Percentiles rank a stretch among this genome's conserved stretches.
Conservation (phyloP, 2,797 vertebrate genomes). For the Ceyx erithaca region DNA sequence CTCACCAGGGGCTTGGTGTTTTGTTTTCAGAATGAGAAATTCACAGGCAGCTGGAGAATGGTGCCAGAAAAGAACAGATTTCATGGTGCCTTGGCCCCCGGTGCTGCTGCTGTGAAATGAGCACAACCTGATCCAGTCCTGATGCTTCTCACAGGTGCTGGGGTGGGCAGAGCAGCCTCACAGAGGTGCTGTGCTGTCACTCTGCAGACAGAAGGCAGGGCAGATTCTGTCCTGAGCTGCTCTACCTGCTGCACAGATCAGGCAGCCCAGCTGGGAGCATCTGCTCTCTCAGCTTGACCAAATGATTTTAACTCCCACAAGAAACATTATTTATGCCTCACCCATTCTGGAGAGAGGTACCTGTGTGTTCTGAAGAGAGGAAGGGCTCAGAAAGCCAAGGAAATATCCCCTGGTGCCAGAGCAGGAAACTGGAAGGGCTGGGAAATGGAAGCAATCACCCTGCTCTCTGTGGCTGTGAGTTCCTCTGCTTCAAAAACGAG, state of each 20-base stretch:
- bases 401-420: neutral
- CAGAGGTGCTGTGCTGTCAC: constrained; percentile 85
- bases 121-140: constrained; percentile 81
- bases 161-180: constrained; percentile 83
- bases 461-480: neutral
- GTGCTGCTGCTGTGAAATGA: constrained; percentile 69
- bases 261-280: neutral
- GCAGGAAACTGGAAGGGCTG: neutral
- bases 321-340: neutral
- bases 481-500: neutral
- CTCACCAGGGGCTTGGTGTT: accelerated
- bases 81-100: neutral
- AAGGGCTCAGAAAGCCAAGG: neutral
- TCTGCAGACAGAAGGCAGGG: constrained; percentile 23
- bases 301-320: neutral
- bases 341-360: neutral
- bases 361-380: neutral
- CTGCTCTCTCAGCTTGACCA: neutral
- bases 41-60: neutral
- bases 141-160: constrained; percentile 78
- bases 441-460: neutral
- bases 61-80: neutral
- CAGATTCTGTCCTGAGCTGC: neutral
- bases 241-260: neutral
- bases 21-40: neutral